Base-by-base conservation (phyloP, 2,888 invertebrate species). In the Mimumesa dahlbomi region DNA sequence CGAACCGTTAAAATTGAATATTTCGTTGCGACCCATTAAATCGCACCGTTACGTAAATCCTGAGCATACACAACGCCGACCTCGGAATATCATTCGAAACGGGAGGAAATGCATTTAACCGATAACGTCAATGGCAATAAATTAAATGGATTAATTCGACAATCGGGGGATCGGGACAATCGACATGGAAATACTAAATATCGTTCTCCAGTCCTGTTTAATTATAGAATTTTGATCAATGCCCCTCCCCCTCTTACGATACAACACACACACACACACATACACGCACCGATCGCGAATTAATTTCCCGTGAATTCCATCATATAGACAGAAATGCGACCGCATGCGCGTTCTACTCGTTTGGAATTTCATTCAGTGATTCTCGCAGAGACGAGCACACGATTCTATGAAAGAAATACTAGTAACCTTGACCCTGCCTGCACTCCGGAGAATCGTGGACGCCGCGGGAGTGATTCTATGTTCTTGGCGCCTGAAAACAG, bases 141-240 rank as follows among this genome's bases (percentile, higher is more conserved):
- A 64, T 64, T 31, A 56, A 34, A 13, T 48, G 7, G 31, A 74
- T 58, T 74, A 74, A 74, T 63, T 64, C 43, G 40, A n/a, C n/a
- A n/a, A n/a, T n/a, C n/a, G n/a, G n/a, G n/a, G n/a, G n/a, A 67
- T 43, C 25, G 22, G 29, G 34, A 36, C 11, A 29, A 14, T 50
- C 21, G 6, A 45, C 21, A 9, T 19, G 25, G 50, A 72, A 48
- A 54, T 29, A n/a, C n/a, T 9, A 3, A 57, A 61, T 34, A 38
- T 29, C 48, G 16, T n/a, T 29, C 14, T 7, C 14, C 29, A 19
- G n/a, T 22, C 9, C 36, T 19, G 36, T 31, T 66, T 42, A 40
- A 66, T 53, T 66, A 40, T 53, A 38, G 4, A 48, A 42, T 49
- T 65, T 40, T 46, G 46, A 11, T 14, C 21, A 2, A 29, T 14